A percentile compares a stretch with the other conserved stretches of the same genome.
phyloP scores from a whole-genome alignment of 1,140 invertebrate genomes.

The Stegodyphus mimosarum region DNA sequence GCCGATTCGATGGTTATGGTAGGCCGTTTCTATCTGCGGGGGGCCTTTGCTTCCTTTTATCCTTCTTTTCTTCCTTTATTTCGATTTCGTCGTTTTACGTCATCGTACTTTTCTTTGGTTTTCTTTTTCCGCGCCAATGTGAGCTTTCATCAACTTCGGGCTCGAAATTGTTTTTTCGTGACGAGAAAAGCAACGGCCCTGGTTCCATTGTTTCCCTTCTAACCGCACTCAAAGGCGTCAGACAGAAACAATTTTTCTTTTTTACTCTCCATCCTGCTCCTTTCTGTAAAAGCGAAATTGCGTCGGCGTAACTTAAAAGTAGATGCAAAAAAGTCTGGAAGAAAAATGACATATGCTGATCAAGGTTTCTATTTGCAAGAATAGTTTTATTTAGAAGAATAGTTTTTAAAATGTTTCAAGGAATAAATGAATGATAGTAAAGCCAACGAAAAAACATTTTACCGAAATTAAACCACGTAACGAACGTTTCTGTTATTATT shows the following conservation, averaged over 20 bases:
- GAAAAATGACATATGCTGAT: background rate
- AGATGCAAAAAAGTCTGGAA: background rate
- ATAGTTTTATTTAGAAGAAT: background rate
- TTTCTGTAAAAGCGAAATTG: background rate
- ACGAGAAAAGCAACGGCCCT: slow-evolving; percentile 13
- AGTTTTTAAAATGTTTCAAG: too few species aligned
- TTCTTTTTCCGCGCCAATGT: slow-evolving; percentile 1
- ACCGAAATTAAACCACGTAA: too few species aligned
- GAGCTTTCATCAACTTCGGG: slow-evolving; percentile 49
- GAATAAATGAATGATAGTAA: too few species aligned
- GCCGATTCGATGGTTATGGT: slow-evolving; percentile 41
- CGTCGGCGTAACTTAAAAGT: background rate
- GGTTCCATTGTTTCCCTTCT: background rate
- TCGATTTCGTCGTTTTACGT: slow-evolving; percentile 23
- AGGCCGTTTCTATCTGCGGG: slow-evolving; percentile 32
- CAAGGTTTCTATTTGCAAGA: background rate
- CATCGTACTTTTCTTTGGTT: slow-evolving; percentile 13
- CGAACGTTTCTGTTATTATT: too few species aligned
- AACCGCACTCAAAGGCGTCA: background rate
- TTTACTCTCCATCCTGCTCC: background rate
- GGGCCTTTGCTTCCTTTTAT: slow-evolving; percentile 5
- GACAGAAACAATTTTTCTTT: background rate
- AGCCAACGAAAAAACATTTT: too few species aligned
- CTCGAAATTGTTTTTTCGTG: slow-evolving; percentile 49
- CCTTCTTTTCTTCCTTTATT: background rate